Percentiles rank a stretch among this genome's conserved stretches.
These are phyloP conservation scores for Zeugodacus cucurbitae DNA, from an alignment of 1,140 invertebrate species.

Conservation along the genomic window DNA sequence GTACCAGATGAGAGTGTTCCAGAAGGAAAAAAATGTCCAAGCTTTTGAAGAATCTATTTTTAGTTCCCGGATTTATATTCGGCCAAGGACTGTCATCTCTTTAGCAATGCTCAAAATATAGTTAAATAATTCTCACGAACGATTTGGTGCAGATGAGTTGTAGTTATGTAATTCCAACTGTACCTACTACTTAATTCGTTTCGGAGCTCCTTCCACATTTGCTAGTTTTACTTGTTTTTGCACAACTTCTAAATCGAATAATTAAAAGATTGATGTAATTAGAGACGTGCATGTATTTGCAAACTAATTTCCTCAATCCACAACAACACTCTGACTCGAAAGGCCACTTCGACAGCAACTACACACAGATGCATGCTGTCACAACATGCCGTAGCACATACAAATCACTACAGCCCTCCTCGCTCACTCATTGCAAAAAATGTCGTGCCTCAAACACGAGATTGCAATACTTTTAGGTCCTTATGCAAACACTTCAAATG, in stretches of 20 bases:
- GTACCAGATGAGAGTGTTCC: too few species aligned
- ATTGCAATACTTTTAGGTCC: not conserved
- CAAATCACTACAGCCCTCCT: not conserved
- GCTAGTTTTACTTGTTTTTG: not conserved
- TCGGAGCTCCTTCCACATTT: not conserved
- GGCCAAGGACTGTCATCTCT: too few species aligned
- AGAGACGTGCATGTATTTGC: not conserved
- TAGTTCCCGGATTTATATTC: too few species aligned
- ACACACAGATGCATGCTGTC: not conserved
- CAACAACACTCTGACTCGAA: not conserved
- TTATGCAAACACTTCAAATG: slow-evolving; percentile 16
- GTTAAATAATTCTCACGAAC: too few species aligned
- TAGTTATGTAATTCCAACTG: too few species aligned
- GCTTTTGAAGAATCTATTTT: too few species aligned
- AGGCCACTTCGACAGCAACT: not conserved
- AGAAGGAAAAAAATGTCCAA: too few species aligned
- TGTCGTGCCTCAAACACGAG: not conserved
- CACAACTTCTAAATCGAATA: not conserved
- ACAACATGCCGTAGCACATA: not conserved
- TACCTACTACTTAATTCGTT: too few species aligned
- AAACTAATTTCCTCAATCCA: slow-evolving; percentile 11
- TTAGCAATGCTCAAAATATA: too few species aligned
- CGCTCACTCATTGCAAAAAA: not conserved
- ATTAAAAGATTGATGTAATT: not conserved
- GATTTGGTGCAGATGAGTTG: too few species aligned